Conservation (phyloP, 35 echinoderm and acorn worm genomes). For the Apostichopus japonicus region DNA sequence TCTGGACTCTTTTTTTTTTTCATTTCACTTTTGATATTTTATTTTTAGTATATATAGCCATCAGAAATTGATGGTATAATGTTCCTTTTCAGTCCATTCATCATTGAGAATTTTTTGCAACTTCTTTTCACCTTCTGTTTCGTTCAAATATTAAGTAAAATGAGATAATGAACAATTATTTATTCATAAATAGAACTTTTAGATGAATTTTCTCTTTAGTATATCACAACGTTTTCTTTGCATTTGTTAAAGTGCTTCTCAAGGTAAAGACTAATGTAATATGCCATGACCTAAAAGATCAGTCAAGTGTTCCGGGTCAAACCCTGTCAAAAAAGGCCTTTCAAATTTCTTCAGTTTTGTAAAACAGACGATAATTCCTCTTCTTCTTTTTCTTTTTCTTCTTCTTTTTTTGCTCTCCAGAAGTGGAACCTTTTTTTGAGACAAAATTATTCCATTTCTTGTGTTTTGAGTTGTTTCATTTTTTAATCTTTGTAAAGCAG, state of each 20-base stretch:
- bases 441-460: no score
- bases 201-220: background rate
- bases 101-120: no score
- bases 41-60: no score
- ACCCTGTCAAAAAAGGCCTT: background rate
- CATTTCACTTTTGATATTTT: no score
- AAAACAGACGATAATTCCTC: background rate
- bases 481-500: background rate
- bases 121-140: no score
- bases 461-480: no score
- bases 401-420: no score
- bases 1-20: no score
- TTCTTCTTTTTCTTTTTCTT: background rate
- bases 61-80: no score
- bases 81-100: no score
- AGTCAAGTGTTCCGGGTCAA: background rate
- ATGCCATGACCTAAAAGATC: background rate
- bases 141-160: no score
- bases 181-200: background rate
- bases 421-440: no score
- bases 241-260: slow-evolving; percentile 36
- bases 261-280: slow-evolving; percentile 25
- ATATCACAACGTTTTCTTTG: background rate
- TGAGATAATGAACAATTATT: background rate
- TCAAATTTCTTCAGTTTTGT: background rate